Evolutionary conservation across 2,113 vertebrate genomes (phyloP).

Genomic region (Otus sunia): DNA sequence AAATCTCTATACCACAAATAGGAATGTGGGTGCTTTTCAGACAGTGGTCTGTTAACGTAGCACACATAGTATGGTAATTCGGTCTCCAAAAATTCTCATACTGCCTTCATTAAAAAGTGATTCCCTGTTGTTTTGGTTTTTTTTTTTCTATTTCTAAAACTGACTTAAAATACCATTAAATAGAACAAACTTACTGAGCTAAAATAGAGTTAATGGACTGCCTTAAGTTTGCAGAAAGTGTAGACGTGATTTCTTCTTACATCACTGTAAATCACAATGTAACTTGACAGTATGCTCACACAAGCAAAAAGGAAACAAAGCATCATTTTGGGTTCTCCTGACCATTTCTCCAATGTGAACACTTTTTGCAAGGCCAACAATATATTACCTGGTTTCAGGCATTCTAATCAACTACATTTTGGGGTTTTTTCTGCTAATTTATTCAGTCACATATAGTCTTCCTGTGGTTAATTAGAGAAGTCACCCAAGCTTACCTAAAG

Average conservation of each 20-base stretch:
- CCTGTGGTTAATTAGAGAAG: constrained; percentile 22
- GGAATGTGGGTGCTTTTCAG: background rate
- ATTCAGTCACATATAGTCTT: background rate
- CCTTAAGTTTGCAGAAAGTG: background rate
- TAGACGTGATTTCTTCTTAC: background rate
- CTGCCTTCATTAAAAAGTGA: background rate
- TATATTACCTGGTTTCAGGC: background rate
- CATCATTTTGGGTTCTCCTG: background rate
- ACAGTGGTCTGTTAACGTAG: background rate
- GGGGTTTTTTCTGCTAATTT: constrained; percentile 1
- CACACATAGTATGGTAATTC: background rate
- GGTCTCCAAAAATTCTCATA: background rate
- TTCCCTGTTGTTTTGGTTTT: too few species aligned
- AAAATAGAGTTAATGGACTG: background rate
- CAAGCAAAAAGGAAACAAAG: background rate
- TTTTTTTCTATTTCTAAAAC: background rate
- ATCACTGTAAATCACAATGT: background rate
- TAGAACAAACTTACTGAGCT: background rate
- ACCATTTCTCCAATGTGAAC: background rate
- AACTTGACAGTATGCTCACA: background rate
- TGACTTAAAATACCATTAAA: background rate
- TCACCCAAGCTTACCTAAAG: constrained; percentile 21
- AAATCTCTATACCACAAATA: background rate
- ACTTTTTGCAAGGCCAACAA: background rate
- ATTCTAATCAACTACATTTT: background rate